phyloP scores from a whole-genome alignment of 2,113 vertebrate genomes.

The Raja brachyura region DNA sequence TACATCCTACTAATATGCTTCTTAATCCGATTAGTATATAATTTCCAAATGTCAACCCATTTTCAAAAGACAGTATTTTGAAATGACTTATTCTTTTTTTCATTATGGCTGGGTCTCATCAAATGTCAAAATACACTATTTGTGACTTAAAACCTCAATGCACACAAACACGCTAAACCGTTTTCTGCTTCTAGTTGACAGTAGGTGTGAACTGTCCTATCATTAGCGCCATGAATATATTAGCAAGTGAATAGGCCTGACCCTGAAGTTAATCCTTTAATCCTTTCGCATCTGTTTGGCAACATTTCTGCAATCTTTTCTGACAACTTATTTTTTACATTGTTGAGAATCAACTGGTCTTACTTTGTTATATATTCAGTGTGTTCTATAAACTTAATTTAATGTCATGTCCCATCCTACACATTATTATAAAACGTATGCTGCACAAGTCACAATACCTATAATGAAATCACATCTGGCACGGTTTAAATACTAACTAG shows the following conservation, averaged over 20 bases:
- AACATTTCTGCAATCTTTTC: slow-evolving; percentile 25
- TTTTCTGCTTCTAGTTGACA: background rate
- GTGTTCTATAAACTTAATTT: slow-evolving; percentile 5
- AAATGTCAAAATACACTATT: background rate
- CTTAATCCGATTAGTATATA: slow-evolving; percentile 11
- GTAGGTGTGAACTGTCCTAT: slow-evolving; percentile 34
- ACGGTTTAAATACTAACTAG: background rate
- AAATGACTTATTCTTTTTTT: background rate
- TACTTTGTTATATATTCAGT: background rate
- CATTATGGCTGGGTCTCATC: background rate
- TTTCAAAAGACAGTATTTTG: background rate
- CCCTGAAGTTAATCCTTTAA: slow-evolving; percentile 34
- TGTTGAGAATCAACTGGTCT: background rate
- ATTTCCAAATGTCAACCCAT: slow-evolving; percentile 6
- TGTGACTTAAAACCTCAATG: background rate
- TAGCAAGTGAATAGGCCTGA: slow-evolving; percentile 35
- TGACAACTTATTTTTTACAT: slow-evolving; percentile 34
- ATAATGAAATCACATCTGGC: background rate
- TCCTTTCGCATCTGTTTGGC: slow-evolving; percentile 34
- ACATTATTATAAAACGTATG: background rate
- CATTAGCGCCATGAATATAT: slow-evolving; percentile 35
- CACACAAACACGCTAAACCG: background rate
- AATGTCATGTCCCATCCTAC: background rate
- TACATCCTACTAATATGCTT: background rate
- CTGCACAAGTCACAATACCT: background rate